Evolutionary conservation across 2,113 vertebrate species (phyloP).

Genomic region (Ancistrus triradiatus): DNA sequence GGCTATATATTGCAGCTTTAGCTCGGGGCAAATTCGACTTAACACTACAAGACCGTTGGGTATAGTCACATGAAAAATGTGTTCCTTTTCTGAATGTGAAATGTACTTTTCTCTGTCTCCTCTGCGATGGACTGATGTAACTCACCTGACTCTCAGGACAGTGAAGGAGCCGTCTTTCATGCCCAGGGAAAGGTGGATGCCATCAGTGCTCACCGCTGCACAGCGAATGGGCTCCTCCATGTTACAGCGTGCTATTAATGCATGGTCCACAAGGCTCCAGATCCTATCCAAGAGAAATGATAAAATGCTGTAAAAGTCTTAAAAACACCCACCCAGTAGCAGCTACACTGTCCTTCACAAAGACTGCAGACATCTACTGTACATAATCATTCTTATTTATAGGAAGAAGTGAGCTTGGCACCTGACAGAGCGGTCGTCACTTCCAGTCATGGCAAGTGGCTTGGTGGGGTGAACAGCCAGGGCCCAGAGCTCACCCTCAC

Average conservation of each 20-base stretch:
- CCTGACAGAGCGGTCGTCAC: slow-evolving; percentile 97
- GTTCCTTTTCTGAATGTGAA: too few species aligned
- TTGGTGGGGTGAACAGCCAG: slow-evolving; percentile 94
- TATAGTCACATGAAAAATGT: too few species aligned
- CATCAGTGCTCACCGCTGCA: slow-evolving; percentile 90
- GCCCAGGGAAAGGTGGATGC: slow-evolving; percentile 92
- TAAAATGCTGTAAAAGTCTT: background rate
- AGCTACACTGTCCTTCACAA: background rate
- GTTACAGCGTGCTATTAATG: slow-evolving; percentile 94
- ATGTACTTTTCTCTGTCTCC: too few species aligned
- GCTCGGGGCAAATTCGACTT: too few species aligned
- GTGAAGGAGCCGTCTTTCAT: slow-evolving; percentile 99
- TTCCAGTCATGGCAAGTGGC: slow-evolving; percentile 94
- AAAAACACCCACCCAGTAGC: too few species aligned
- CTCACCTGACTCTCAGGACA: slow-evolving; percentile 90
- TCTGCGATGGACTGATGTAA: background rate
- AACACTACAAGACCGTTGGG: too few species aligned
- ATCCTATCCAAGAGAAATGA: slow-evolving; percentile 70
- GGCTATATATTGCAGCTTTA: too few species aligned
- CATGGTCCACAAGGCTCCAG: slow-evolving; percentile 97
- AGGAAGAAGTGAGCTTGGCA: slow-evolving; percentile 41
- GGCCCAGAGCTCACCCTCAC: slow-evolving; percentile 98
- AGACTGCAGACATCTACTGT: background rate
- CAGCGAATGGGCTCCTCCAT: slow-evolving; percentile 98
- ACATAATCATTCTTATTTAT: background rate